Base-by-base conservation (phyloP, 2,113 vertebrate genomes). In the Thamnophis sirtalis region DNA sequence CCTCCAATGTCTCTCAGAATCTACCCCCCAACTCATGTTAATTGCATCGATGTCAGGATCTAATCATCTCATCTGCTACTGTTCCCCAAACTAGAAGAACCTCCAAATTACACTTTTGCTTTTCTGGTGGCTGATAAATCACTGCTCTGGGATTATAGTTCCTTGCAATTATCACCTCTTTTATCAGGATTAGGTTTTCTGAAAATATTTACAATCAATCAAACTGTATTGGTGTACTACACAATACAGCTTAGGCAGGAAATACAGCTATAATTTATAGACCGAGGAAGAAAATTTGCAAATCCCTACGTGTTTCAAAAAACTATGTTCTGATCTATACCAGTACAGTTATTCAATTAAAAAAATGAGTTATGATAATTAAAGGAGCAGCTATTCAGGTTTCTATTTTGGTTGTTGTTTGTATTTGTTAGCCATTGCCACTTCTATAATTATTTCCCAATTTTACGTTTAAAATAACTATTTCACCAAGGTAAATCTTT, bases 401-500 rank as follows among this genome's bases (percentile, higher is more conserved):
- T 55, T 28, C 9, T 60, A 3, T 26, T 89, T 85, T 53, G 49
- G 86, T 63, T 50, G 26, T 17, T 58, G 28, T 17, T 54, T 21
- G 17, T 55, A 3, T 56, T 88, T 86, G 55, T 88, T 43, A 56
- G 22, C 58, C 21, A n/a, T 24, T 68, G 50, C 58, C 58, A 89
- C 86, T 93, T 93, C 48, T 90, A 58, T 24, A 86, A 8, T 5
- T 43, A 3, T 5, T 86, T 84, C 17, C 80, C 54, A 86, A 11
- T 55, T 7, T 90, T n/a, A 51, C 28, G 58, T 68, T 7, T 24
- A 3, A 54, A 93, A 4, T n/a, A 28, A 91, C 88, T 58, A 58
- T 43, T 90, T 93, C 89, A 73, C 92, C 94, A 54, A 85, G 51
- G 0, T 0, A 56, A 68, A 87, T 84, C 33, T 93, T 94, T 91